Evolutionary conservation across 2,888 invertebrate species (phyloP), one percentile per base, ranked within the genome.

Genomic region (Clanis bilineata): DNA sequence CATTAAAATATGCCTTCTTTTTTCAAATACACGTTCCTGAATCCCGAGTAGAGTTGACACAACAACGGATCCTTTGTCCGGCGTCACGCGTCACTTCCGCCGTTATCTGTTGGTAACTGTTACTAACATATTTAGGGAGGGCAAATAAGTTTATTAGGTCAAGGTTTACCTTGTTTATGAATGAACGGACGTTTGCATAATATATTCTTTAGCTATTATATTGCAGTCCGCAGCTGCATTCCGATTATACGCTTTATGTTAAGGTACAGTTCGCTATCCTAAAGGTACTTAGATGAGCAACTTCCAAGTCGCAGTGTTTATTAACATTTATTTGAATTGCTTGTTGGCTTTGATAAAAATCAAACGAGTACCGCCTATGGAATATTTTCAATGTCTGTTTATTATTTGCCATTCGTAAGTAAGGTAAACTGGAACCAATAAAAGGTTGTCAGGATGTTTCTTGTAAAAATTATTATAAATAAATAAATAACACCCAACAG

Each of bases 11-110:
- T 65, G 63, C n/a, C n/a, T 68, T 68, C 67, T 72, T 78, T 78
- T 73, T 45, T 70, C 64, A 67, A 64, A 64, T 70, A 68, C 72
- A 63, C 60, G 67, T 68, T 76, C 77, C 76, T 73, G 79, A 79
- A 73, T 76, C 77, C 76, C 73, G 79, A 79, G 74, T 77, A 77
- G 77, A 77, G 77, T 77, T 76, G 73, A 70, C 73, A 74, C 73
- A 77, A 86, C 83, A 90, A 91, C 86, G 86, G 85, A 80, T 81
- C 76, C 83, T 79, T 87, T 90, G 88, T 89, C 79, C 80, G 73
- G 79, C 80, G 80, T 86, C 85, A 86, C 85, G 85, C 72, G 78
- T 62, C 66, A 70, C 80, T 87, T 88, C 88, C 89, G 88, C 75
- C 72, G 78, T 82, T 84, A 86, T 85, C 85, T 82, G 75, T 68